phyloP scores from a whole-genome alignment of 2,888 invertebrate species.

The Ephialtes manifestator region DNA sequence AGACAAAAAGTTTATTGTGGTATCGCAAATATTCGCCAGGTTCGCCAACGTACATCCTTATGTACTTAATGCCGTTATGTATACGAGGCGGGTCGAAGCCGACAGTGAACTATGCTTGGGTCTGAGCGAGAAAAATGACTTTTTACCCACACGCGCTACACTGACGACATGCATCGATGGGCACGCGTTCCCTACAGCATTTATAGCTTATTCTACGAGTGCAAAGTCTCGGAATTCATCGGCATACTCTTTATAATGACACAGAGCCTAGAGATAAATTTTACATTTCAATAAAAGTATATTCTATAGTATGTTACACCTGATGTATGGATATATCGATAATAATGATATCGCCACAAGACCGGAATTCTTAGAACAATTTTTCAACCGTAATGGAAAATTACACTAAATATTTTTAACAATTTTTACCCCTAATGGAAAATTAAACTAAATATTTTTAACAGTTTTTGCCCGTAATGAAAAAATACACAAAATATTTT shows the following conservation, averaged over 20 bases:
- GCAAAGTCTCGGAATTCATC: background rate
- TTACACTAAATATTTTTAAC: no score
- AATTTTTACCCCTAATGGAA: no score
- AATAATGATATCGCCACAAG: constrained; percentile 10
- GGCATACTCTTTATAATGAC: background rate
- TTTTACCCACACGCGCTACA: constrained; percentile 50
- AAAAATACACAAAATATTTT: no score
- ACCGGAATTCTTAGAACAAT: background rate
- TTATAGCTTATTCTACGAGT: constrained; percentile 22
- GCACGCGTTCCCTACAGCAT: constrained; percentile 45
- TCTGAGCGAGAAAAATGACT: constrained; percentile 44
- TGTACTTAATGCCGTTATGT: constrained; percentile 42
- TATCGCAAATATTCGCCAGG: constrained; percentile 11
- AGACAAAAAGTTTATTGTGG: background rate
- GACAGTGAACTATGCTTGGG: constrained; percentile 14
- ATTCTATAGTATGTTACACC: background rate
- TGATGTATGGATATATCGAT: background rate
- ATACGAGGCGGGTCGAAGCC: constrained; percentile 9
- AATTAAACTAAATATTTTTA: no score
- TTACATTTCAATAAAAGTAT: background rate
- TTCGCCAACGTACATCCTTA: constrained; percentile 22
- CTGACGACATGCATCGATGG: constrained; percentile 53
- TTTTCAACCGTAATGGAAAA: no score
- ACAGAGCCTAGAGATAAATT: background rate
- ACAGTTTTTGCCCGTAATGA: no score